phyloP scores from a whole-genome alignment of 2,113 vertebrate genomes.

The Nipponia nippon region DNA sequence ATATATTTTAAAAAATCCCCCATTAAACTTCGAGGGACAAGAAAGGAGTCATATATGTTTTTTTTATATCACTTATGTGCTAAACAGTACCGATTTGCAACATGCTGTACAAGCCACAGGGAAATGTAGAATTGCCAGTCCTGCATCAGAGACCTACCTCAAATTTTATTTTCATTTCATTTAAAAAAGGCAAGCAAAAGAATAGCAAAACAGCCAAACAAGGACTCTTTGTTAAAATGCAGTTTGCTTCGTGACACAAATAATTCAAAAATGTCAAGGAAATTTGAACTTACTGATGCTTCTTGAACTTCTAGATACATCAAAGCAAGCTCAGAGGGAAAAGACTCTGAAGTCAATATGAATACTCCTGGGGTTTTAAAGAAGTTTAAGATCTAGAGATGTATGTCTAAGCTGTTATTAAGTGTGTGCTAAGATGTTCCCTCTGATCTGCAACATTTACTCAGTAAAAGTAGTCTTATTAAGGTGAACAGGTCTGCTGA shows the following conservation, averaged over 20 bases:
- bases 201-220: background rate
- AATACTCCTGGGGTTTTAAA: background rate
- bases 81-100: background rate
- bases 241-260: background rate
- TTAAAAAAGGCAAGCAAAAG: background rate
- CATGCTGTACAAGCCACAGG: background rate
- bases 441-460: background rate
- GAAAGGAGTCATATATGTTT: background rate
- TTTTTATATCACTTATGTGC: background rate
- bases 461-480: background rate
- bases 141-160: background rate
- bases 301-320: background rate
- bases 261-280: background rate
- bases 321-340: background rate
- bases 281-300: background rate
- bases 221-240: background rate
- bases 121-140: background rate
- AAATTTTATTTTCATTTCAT: background rate
- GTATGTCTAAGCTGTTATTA: background rate
- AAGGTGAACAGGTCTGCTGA: background rate
- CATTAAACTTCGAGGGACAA: background rate
- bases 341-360: background rate
- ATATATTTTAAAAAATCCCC: background rate
- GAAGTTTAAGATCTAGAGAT: background rate
- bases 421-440: background rate